Evolutionary conservation across 2,113 vertebrate species (phyloP).

Genomic region (Tretioscincus oriximinensis): DNA sequence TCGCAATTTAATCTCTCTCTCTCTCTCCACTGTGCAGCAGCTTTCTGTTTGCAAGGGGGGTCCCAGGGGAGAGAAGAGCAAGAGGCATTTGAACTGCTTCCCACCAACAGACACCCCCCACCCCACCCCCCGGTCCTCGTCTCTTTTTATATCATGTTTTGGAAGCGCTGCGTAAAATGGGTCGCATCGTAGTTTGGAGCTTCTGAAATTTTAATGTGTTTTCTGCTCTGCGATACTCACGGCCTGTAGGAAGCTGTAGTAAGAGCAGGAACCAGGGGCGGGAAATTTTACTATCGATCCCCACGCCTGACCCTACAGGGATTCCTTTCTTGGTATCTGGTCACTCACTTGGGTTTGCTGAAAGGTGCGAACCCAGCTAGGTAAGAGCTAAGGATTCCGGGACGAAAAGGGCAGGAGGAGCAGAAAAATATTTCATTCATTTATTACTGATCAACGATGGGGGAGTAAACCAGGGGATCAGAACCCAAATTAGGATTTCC

Average conservation of each 20-base stretch:
- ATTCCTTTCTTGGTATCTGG: too few species aligned
- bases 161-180: background rate
- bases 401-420: background rate
- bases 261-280: too few species aligned
- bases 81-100: background rate
- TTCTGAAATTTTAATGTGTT: slow-evolving; percentile 4
- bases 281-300: background rate
- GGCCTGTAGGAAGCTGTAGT: background rate
- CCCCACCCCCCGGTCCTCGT: too few species aligned
- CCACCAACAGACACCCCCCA: background rate
- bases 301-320: background rate
- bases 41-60: background rate
- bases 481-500: too few species aligned
- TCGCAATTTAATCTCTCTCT: too few species aligned
- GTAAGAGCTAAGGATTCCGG: background rate
- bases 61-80: background rate
- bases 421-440: too few species aligned
- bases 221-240: background rate
- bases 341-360: background rate
- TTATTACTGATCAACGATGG: too few species aligned
- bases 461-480: too few species aligned
- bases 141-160: background rate
- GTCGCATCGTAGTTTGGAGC: background rate
- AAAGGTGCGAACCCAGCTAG: background rate
- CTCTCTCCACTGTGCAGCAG: too few species aligned